Conservation (phyloP, 2,888 invertebrate genomes). For the Xanthorhoe spadicearia region DNA sequence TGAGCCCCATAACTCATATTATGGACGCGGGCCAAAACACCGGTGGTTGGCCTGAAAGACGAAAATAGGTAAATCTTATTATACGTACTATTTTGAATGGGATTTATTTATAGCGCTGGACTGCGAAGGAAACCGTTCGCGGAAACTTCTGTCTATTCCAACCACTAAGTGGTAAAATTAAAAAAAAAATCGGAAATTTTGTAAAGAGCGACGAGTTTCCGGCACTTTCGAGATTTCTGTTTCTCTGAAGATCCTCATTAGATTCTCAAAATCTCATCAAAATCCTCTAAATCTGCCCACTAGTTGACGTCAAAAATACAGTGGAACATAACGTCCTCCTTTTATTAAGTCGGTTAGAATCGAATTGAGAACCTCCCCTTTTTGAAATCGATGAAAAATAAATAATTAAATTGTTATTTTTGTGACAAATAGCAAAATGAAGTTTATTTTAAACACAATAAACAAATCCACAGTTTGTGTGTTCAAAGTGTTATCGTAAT, state of each 20-base stretch:
- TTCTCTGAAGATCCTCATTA: no score
- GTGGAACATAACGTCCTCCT: no score
- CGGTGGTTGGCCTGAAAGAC: conserved; percentile 24
- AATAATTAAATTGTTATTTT: no score
- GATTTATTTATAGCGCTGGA: background rate
- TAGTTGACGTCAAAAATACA: no score
- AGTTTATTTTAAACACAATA: background rate
- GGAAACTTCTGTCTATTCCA: background rate
- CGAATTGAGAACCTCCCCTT: no score
- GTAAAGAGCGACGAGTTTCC: no score
- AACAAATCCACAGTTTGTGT: conserved; percentile 6
- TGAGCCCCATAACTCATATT: conserved; percentile 25
- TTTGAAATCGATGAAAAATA: no score
- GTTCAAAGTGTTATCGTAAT: conserved; percentile 14
- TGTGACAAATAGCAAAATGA: background rate
- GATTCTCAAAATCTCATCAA: no score
- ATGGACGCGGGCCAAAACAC: conserved; percentile 20
- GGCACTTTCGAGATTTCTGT: no score
- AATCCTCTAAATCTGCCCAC: no score
- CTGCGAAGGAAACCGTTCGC: background rate
- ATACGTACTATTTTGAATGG: conserved; percentile 10
- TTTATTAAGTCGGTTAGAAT: no score
- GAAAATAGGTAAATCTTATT: conserved; percentile 18
- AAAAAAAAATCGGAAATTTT: no score
- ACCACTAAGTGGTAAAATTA: background rate